phyloP scores from a whole-genome alignment of 2,797 vertebrate genomes.

The Acrossocheilus fasciatus region DNA sequence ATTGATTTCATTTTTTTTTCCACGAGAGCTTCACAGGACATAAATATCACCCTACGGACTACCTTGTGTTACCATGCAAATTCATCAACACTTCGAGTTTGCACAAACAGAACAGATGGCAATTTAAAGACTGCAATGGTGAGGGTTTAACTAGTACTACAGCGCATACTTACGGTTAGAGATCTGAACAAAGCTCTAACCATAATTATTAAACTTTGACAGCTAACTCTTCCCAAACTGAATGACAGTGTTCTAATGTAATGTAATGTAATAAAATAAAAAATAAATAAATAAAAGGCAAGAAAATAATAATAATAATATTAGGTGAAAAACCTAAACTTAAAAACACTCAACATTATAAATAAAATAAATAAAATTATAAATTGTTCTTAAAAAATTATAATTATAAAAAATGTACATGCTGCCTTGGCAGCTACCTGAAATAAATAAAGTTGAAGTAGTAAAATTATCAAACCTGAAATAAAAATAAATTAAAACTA shows the following conservation, averaged over 20 bases:
- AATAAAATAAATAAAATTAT: neutral
- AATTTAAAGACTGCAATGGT: neutral
- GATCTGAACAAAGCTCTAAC: neutral
- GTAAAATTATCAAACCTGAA: neutral
- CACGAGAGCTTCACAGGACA: neutral
- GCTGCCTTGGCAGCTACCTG: too few species aligned
- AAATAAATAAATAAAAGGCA: too few species aligned
- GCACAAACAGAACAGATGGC: neutral
- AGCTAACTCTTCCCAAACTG: neutral
- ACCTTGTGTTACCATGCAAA: neutral
- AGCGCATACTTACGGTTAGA: neutral
- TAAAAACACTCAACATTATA: neutral
- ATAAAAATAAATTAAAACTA: neutral
- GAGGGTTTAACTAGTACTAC: conserved; percentile 1
- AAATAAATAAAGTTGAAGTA: too few species aligned
- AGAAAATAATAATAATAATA: neutral
- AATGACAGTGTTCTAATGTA: too few species aligned
- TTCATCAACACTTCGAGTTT: neutral
- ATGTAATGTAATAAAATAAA: neutral
- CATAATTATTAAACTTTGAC: neutral
- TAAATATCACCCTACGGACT: conserved; percentile 21
- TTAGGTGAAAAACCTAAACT: too few species aligned
- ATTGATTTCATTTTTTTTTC: neutral
- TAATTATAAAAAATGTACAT: neutral
- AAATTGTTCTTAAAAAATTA: neutral